Evolutionary conservation across 2,888 invertebrate genomes (phyloP), one percentile per base, ranked within the genome.

Genomic region (Caprella mutica): DNA sequence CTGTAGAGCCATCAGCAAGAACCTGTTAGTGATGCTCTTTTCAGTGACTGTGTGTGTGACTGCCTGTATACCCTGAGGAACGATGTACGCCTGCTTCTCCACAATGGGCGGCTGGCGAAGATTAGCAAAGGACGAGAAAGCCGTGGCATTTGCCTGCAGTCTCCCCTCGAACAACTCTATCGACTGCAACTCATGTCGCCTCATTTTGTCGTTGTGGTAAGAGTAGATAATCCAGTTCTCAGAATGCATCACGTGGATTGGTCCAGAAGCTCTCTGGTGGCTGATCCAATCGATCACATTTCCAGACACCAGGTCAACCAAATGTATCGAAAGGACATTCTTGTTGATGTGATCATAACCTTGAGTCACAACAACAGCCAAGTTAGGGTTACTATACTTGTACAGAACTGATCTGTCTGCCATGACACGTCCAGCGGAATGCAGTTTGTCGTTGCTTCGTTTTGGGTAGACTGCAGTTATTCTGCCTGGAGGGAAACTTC

Each of bases 371-470:
- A 94, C 78, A 14, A 89, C 88, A 63, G 94, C 82, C 66, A 98
- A 77, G 76, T 98, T 98, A 27, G 98, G 98, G 78, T 98, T 98
- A 67, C 89, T 81, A 74, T 99, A 97, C 75, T 98, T 99, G 77
- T 98, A 98, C 35, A 97, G 81, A 54, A 99, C 98, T 68, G 90
- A 90, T 64, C 98, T 81, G 77, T 98, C 97, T 33, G 86, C 86
- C 66, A 97, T 77, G 51, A 96, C 96, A 66, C 92, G 81, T 24
- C 97, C 98, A 71, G 93, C 91, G 1, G 94, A 93, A 74, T 96
- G 94, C 17, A 91, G 87, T 60, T 81, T 78, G 75, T 88, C 88
- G 9, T 46, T 40, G 5, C 56, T 55, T 24, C 52, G 55, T 33
- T 64, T 64, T 23, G 52, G 52, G 38, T 64, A 55, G 9, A 64